Base-by-base conservation (phyloP, 2,888 invertebrate species). In the Hypercompe scribonia region DNA sequence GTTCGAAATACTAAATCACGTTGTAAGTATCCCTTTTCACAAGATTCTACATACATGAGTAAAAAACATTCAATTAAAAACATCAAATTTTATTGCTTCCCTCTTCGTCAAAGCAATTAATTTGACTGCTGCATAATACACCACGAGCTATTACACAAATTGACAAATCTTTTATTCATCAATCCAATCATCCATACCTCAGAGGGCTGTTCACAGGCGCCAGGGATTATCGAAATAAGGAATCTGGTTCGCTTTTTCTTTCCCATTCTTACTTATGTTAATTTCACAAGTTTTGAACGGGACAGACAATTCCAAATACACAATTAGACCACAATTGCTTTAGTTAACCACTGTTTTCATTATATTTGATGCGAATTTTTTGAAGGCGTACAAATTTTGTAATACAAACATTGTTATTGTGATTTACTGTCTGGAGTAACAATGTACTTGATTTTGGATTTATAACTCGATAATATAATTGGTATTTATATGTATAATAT, bases 161-260 rank as follows among this genome's bases (percentile, higher is more conserved):
- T 95, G 94, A 89, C 90, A 85, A 80, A 95, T 95, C 90, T 95
- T 95, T 95, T 94, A 95, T 95, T 95, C 95, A 95, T 92, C 88
- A 87, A 86, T 91, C 93, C 94, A 94, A 94, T 95, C 95, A 93
- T 91, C 91, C 90, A 86, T 84, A 89, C 91, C 92, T 86, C 90
- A 80, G 89, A 94, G 93, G 90, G 91, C 89, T 89, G 90, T 94
- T 90, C 87, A 90, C 88, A 93, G 95, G 95, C 94, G 95, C 92
- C 89, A 87, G 89, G 82, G 88, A 86, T 90, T 86, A 88, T 87
- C 87, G 83, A 90, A 91, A 91, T 90, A 90, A 90, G 87, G 89
- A 91, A 90, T 90, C 85, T 86, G 77, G 33, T 76, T 69, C 65
- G 65, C 68, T 72, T 85, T 84, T 78, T 76, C 77, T 73, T 71